Evolutionary conservation across 30 jellyfish, hydroid and myxozoan genomes (phyloP), one percentile per base, ranked within the genome.

Genomic region (Turritopsis dohrnii): DNA sequence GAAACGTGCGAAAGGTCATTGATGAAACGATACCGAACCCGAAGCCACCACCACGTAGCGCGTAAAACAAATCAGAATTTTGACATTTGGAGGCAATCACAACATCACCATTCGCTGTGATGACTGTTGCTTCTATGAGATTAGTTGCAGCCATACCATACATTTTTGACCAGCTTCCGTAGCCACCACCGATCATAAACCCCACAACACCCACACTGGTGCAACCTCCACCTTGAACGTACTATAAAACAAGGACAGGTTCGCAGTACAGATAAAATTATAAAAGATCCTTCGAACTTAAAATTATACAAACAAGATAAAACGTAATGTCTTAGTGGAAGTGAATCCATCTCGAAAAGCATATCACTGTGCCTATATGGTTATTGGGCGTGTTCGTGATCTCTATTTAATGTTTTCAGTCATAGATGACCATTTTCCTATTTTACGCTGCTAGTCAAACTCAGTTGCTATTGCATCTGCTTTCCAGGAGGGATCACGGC

Each of bases 41-140:
- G 21, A 3, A 25, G 5, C 83, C 83, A n/a, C 83, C 83, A 3
- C 83, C 83, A 20, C 83, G 53, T 29, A 74, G 19, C 65, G 83
- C 83, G 53, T 30, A 74, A 74, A 74, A 74, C 16, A 74, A 29
- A 28, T 74, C 83, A 20, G 83, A 7, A 74, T 74, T 74, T 21
- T 24, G 52, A 74, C 83, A 74, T 28, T 26, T 29, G 13, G 28
- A 25, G 24, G 54, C 83, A n/a, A n/a, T 21, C 52, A 74, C 83
- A 29, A 21, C 26, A 5, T n/a, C 19, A n/a, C 83, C 83, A 74
- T 74, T 21, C 27, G 83, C 83, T 21, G 31, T 21, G 65, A 74
- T 30, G 54, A 74, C 83, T 24, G 28, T 30, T n/a, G 31, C 28
- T 24, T 74, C 65, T 8, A 74, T 5, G 5, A 74, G 53, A 74